These are phyloP conservation scores for Gallinago jamesoni DNA, from an alignment of 2,113 vertebrate genomes.

Conservation along the genomic window DNA sequence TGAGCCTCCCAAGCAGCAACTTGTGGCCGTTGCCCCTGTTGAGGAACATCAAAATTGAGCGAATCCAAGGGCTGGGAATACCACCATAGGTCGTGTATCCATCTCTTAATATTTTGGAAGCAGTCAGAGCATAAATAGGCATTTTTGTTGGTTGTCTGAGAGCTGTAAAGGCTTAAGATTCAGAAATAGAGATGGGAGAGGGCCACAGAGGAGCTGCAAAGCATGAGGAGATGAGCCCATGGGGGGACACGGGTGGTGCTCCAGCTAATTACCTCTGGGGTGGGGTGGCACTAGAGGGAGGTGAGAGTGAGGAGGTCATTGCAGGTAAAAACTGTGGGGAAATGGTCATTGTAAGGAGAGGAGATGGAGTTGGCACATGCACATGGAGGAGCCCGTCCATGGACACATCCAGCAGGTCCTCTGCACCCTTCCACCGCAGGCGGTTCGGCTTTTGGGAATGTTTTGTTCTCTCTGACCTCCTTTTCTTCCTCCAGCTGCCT, in stretches of 20 bases:
- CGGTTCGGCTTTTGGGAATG: rapidly evolving
- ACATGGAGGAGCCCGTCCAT: rapidly evolving
- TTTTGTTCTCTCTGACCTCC: not conserved
- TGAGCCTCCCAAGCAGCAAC: not conserved
- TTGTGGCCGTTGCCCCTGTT: rapidly evolving
- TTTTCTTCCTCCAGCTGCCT: constrained; percentile 84
- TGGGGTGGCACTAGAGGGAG: not conserved
- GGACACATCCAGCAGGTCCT: not conserved
- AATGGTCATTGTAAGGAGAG: rapidly evolving
- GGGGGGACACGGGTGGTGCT: not conserved
- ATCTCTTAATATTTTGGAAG: not conserved
- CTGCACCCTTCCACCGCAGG: not conserved
- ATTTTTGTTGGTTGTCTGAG: not conserved
- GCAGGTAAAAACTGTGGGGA: not conserved
- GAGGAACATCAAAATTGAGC: not conserved
- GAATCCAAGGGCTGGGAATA: not conserved
- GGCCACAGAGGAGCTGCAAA: not conserved
- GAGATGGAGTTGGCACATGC: rapidly evolving
- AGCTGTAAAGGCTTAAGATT: not conserved
- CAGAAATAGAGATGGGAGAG: not conserved
- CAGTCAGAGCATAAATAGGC: rapidly evolving
- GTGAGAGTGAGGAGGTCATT: rapidly evolving
- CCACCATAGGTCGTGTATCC: rapidly evolving
- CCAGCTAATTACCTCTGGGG: rapidly evolving
- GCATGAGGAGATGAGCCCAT: not conserved